Base-by-base conservation (phyloP, 2,888 invertebrate genomes). In the Pimpla rufipes region DNA sequence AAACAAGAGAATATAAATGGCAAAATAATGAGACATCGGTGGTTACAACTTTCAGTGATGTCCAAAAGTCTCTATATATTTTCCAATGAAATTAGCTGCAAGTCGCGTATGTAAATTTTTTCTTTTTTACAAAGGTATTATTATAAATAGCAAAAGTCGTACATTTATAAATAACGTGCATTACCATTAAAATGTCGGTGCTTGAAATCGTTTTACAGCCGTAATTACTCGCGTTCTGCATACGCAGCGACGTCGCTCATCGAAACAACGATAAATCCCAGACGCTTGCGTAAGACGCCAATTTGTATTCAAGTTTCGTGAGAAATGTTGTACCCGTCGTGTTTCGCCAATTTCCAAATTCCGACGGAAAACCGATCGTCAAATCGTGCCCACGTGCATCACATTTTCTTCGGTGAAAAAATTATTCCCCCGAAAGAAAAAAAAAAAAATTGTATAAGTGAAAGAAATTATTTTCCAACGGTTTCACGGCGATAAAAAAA, bases 1-100 rank as follows among this genome's bases (percentile, higher is more conserved):
- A 23, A 67, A 67, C 47, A 47, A 21, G 8, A 35, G n/a, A 16
- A 67, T 37, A 45, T 16, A 45, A 47, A 67, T n/a, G 5, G 16
- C 50, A 37, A n/a, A 35, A 23, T 50, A 18, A 37, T 35, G 35
- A 18, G 35, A 8, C 8, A 23, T 55, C 18, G 18, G 52, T 18
- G 16, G 7, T 16, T 42, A 6, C 10, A 52, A 8, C 18, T 52
- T 1, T 52, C 52, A 21, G 6, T 18, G 18, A 7, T n/a, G n/a
- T n/a, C n/a, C n/a, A n/a, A n/a, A n/a, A n/a, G n/a, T n/a, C n/a
- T n/a, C n/a, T n/a, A n/a, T n/a, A n/a, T n/a, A n/a, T n/a, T n/a
- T n/a, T n/a, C 29, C 29, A 5, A 29, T 5, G 29, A 29, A 29
- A 29, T 29, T 29, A 29, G 29, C n/a, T n/a, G n/a, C n/a, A 52